Conservation (phyloP, 2,113 vertebrate species). For the Sceloporus undulatus region DNA sequence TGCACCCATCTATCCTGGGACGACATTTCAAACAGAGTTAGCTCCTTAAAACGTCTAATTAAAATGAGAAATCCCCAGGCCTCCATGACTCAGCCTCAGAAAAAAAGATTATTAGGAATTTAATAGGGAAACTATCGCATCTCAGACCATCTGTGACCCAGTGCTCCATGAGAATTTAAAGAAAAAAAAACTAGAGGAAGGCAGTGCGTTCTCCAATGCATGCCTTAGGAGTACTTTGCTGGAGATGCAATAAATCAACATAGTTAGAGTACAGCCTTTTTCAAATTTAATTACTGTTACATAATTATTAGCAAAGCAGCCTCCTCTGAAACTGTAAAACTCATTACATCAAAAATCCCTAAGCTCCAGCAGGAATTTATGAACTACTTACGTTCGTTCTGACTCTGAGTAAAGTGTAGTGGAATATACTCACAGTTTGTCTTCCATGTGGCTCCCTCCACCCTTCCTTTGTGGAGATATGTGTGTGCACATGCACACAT, state of each 20-base stretch:
- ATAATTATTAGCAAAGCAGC: constrained; percentile 92
- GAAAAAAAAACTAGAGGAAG: constrained; percentile 89
- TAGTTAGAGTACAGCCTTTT: constrained; percentile 89
- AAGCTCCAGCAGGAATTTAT: constrained; percentile 87
- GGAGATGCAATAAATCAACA: constrained; percentile 89
- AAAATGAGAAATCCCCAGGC: constrained; percentile 98
- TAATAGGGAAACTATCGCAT: constrained; percentile 98
- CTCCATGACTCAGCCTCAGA: constrained; percentile 92
- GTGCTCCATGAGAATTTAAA: constrained; percentile 92
- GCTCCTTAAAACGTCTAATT: constrained; percentile 99
- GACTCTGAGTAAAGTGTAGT: constrained; percentile 75
- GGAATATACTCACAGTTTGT: constrained; percentile 73
- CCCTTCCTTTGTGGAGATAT: constrained; percentile 15
- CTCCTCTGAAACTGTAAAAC: constrained; percentile 89
- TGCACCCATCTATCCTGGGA: constrained; percentile 90
- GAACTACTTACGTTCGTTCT: constrained; percentile 82
- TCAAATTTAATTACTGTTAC: constrained; percentile 94
- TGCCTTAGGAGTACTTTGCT: constrained; percentile 84
- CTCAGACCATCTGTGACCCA: constrained; percentile 98
- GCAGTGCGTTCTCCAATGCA: constrained; percentile 81
- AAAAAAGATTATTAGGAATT: constrained; percentile 98
- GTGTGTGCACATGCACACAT: not conserved
- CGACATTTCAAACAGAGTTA: constrained; percentile 93
- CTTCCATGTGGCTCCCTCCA: constrained; percentile 51
- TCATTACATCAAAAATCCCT: constrained; percentile 89